Evolutionary conservation across 2,797 vertebrate genomes (phyloP).

Genomic region (Rhinichthys osculus): DNA sequence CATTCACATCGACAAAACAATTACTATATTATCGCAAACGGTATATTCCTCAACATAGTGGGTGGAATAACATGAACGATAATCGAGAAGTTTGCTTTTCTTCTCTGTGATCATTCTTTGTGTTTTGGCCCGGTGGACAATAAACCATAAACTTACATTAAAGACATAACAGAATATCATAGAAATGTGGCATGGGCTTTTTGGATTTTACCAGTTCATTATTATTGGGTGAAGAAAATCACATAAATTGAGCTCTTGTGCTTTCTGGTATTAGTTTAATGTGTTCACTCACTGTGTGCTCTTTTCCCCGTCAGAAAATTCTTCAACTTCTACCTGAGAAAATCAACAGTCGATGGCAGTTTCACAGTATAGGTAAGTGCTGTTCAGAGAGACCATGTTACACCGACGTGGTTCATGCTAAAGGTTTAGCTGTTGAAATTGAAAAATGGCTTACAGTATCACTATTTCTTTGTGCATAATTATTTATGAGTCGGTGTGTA

Average conservation of each 20-base stretch:
- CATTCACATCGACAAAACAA: background rate
- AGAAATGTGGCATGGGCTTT: background rate
- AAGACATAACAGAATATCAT: background rate
- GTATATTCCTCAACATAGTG: background rate
- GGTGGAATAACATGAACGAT: background rate
- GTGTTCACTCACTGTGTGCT: background rate
- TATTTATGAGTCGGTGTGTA: background rate
- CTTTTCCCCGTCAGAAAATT: constrained; percentile 89
- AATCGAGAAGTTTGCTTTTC: background rate
- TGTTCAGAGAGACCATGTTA: background rate
- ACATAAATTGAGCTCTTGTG: background rate
- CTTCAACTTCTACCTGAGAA: constrained; percentile 96
- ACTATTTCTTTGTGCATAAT: background rate
- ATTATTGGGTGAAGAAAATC: background rate
- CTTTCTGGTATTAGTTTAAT: background rate
- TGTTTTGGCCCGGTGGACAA: background rate
- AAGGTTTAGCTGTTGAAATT: constrained; percentile 2
- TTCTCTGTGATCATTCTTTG: background rate
- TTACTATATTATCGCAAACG: background rate
- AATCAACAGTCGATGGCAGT: constrained; percentile 98
- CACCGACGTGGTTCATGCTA: background rate
- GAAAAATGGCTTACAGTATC: constrained; percentile 11
- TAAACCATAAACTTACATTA: background rate
- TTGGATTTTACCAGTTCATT: background rate
- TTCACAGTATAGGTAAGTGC: constrained; percentile 98